Evolutionary conservation across 2,888 invertebrate species (phyloP).

Genomic region (Seladonia tumulorum): DNA sequence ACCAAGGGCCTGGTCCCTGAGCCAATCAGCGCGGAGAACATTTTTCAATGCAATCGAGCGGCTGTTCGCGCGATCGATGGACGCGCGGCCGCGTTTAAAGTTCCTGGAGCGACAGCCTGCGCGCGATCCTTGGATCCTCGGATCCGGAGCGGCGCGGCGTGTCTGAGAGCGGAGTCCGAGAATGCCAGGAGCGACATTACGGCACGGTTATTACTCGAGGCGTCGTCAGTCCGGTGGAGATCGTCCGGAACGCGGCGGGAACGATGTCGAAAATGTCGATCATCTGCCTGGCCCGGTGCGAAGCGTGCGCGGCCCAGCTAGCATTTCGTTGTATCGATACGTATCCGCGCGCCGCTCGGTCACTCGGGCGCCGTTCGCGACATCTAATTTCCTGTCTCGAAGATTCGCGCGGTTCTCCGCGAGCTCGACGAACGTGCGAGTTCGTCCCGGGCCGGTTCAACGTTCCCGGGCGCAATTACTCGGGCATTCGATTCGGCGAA

Average conservation of each 20-base stretch:
- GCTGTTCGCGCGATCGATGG: too few relatives aligned
- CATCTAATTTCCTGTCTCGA: neutral
- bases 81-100: slow-evolving; percentile 34
- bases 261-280: slow-evolving; percentile 69
- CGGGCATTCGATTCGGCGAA: neutral
- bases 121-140: slow-evolving; percentile 34
- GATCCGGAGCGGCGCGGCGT: slow-evolving; percentile 35
- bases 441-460: neutral
- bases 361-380: neutral
- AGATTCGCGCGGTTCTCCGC: neutral
- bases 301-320: neutral
- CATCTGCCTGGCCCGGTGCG: slow-evolving; percentile 31
- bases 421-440: neutral
- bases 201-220: slow-evolving; percentile 68
- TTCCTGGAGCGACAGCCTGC: slow-evolving; percentile 33
- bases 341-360: neutral
- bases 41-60: too few relatives aligned
- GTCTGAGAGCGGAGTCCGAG: slow-evolving; percentile 54
- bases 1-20: too few relatives aligned
- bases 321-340: slow-evolving; percentile 28
- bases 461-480: neutral
- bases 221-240: slow-evolving; percentile 61
- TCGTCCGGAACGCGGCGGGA: slow-evolving; percentile 67
- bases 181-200: slow-evolving; percentile 69
- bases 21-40: too few relatives aligned